A percentile compares a stretch with the other conserved stretches of the same genome.
These are phyloP conservation scores for Micrastur ruficollis DNA, from an alignment of 2,797 vertebrate genomes.

Conservation along the genomic window DNA sequence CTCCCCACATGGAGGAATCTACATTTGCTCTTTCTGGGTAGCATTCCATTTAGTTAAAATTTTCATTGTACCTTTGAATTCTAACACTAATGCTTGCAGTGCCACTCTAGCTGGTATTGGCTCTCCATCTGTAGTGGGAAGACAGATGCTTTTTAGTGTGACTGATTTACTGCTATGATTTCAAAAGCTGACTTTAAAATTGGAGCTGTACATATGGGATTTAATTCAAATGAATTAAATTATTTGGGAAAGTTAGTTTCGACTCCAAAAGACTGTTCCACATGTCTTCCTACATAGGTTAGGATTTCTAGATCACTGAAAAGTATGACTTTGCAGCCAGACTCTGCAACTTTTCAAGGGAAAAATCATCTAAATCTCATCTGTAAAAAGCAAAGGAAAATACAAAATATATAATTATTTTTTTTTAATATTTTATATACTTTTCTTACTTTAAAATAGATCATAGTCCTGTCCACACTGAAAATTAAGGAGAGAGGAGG, in stretches of 20 bases:
- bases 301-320: neutral
- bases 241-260: neutral
- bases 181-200: neutral
- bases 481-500: neutral
- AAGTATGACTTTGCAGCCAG: neutral
- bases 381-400: neutral
- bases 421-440: neutral
- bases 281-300: neutral
- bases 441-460: neutral
- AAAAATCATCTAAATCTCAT: neutral
- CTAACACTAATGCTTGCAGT: neutral
- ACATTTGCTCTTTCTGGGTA: neutral
- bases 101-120: neutral
- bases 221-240: neutral
- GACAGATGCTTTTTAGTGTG: neutral
- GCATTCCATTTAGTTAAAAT: neutral
- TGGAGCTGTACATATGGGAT: neutral
- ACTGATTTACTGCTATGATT: neutral
- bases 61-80: neutral
- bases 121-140: neutral
- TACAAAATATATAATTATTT: neutral
- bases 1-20: neutral
- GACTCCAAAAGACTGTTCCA: neutral
- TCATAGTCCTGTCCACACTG: neutral
- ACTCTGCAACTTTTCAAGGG: neutral